A percentile compares a stretch with the other conserved stretches of the same genome.
Evolutionary conservation across 2,797 vertebrate genomes (phyloP).

Genomic region (Tympanoctomys barrerae): DNA sequence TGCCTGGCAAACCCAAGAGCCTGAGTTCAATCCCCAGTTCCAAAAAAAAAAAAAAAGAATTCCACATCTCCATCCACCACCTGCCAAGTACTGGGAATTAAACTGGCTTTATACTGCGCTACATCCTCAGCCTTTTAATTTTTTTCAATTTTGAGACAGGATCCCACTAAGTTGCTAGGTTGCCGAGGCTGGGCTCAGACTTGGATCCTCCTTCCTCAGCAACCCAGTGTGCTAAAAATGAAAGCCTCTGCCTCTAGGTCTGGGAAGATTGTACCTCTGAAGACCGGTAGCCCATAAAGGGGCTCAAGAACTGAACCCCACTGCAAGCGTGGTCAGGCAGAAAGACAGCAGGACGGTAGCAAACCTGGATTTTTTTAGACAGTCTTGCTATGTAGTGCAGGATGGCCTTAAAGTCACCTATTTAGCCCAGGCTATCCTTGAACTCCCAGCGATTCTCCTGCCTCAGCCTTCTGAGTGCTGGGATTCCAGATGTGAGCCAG

Average conservation of each 20-base stretch:
- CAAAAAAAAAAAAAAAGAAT: constrained; percentile 82
- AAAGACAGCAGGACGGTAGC: constrained; percentile 92
- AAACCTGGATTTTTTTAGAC: constrained; percentile 88
- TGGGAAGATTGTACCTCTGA: constrained; percentile 88
- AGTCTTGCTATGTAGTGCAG: background rate
- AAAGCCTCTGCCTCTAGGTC: background rate
- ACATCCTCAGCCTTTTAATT: background rate
- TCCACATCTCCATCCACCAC: constrained; percentile 75
- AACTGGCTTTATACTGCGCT: background rate
- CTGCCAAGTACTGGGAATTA: background rate
- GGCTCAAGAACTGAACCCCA: constrained; percentile 89
- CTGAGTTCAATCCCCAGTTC: too few relatives aligned
- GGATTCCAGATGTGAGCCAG: constrained; percentile 44
- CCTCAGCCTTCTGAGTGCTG: background rate
- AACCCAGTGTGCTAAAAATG: background rate
- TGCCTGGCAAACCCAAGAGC: too few relatives aligned
- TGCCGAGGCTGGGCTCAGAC: background rate
- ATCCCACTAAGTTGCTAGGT: background rate
- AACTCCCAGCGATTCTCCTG: background rate
- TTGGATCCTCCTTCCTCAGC: background rate
- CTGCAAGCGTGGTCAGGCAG: constrained; percentile 95
- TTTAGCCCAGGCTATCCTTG: background rate
- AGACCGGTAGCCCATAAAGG: constrained; percentile 94
- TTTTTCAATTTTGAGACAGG: background rate
- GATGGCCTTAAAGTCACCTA: background rate